Conservation (phyloP, 2,888 invertebrate species). For the Amphipyra berbera region DNA sequence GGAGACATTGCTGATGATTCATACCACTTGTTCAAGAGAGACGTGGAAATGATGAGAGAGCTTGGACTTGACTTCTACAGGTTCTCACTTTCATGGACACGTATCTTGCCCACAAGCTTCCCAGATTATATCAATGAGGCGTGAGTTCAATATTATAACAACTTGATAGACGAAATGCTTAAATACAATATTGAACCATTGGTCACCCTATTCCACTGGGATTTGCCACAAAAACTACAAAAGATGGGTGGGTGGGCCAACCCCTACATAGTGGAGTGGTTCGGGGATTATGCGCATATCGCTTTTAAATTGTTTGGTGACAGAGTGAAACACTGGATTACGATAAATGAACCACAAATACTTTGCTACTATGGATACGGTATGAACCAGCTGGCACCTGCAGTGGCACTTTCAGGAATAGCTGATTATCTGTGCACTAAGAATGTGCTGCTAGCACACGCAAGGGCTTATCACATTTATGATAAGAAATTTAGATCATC, state of each 20-base stretch:
- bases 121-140: slow-evolving; percentile 88
- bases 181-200: slow-evolving; percentile 90
- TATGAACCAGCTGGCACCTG: slow-evolving; percentile 64
- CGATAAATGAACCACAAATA: slow-evolving; percentile 88
- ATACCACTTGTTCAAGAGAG: slow-evolving; percentile 81
- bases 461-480: slow-evolving; percentile 84
- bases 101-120: slow-evolving; percentile 90
- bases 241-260: slow-evolving; percentile 88
- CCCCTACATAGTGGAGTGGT: slow-evolving; percentile 80
- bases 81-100: slow-evolving; percentile 91
- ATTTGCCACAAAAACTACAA: slow-evolving; percentile 86
- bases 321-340: slow-evolving; percentile 87
- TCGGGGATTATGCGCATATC: slow-evolving; percentile 80
- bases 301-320: slow-evolving; percentile 82
- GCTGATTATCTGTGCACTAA: slow-evolving; percentile 85
- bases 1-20: slow-evolving; percentile 9
- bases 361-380: slow-evolving; percentile 82
- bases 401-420: slow-evolving; percentile 72
- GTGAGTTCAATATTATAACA: slow-evolving; percentile 72
- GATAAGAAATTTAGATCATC: slow-evolving; percentile 76
- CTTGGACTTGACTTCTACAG: slow-evolving; percentile 87
- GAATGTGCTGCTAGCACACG: slow-evolving; percentile 88
- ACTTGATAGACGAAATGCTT: slow-evolving; percentile 89
- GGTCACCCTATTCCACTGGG: slow-evolving; percentile 89
- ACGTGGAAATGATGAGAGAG: slow-evolving; percentile 82